phyloP scores from a whole-genome alignment of 2,888 invertebrate species.

The Chrysolina americana region DNA sequence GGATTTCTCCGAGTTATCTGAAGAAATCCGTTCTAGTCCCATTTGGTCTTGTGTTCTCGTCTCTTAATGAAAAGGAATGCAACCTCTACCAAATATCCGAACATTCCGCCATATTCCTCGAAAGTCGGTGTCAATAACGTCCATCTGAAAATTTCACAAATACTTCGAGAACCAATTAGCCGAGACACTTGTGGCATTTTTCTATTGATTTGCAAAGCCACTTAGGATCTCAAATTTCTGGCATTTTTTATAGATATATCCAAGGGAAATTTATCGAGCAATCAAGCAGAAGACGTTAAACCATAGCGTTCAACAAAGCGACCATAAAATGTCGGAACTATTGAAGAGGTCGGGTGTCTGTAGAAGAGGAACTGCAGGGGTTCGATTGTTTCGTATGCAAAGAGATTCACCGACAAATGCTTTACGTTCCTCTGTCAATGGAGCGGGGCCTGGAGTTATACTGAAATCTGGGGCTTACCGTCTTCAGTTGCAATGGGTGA shows the following conservation, averaged over 20 bases:
- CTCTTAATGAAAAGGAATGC: too few species aligned
- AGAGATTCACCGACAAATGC: slow-evolving; percentile 61
- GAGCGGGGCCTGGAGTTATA: background rate
- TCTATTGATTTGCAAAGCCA: slow-evolving; percentile 29
- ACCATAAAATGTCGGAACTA: slow-evolving; percentile 60
- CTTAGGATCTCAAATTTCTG: slow-evolving; percentile 29
- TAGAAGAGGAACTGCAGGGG: slow-evolving; percentile 61
- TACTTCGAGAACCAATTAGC: slow-evolving; percentile 25
- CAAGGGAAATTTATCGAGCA: slow-evolving; percentile 58
- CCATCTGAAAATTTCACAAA: background rate
- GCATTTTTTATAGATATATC: slow-evolving; percentile 30
- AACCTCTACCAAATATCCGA: too few species aligned
- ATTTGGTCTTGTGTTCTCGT: too few species aligned
- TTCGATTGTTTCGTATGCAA: slow-evolving; percentile 63
- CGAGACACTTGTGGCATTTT: slow-evolving; percentile 12
- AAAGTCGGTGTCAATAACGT: background rate
- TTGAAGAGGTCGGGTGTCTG: slow-evolving; percentile 57
- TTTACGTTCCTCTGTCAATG: slow-evolving; percentile 38
- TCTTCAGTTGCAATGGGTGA: background rate
- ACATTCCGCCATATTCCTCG: background rate
- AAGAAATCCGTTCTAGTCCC: too few species aligned
- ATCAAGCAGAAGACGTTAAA: slow-evolving; percentile 58
- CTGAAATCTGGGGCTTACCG: slow-evolving; percentile 1
- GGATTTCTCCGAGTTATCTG: too few species aligned
- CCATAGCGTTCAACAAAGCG: slow-evolving; percentile 56